Conservation (phyloP, 2,797 vertebrate species). For the Liasis olivaceus region DNA sequence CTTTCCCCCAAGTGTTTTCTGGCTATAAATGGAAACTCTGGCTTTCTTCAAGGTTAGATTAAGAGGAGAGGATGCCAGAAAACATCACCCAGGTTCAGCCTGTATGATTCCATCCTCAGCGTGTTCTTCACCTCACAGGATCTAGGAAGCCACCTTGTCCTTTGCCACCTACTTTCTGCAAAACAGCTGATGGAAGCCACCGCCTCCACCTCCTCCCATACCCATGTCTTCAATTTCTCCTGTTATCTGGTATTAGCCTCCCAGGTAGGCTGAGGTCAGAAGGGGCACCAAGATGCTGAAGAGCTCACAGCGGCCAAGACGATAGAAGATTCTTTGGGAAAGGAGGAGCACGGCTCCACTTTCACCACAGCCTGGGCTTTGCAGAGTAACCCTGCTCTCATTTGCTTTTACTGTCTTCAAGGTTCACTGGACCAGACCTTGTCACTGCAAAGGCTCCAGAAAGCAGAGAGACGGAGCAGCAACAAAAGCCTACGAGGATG, state of each 20-base stretch:
- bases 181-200: slow-evolving; percentile 27
- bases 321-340: background rate
- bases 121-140: background rate
- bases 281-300: rapidly evolving
- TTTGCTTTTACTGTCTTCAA: background rate
- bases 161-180: slow-evolving; percentile 1
- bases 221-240: slow-evolving; percentile 34
- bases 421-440: background rate
- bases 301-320: background rate
- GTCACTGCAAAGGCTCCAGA: background rate
- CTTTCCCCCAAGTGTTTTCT: background rate
- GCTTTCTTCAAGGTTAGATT: background rate
- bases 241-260: background rate
- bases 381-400: background rate
- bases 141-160: background rate
- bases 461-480: background rate
- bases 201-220: slow-evolving; percentile 16
- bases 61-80: background rate
- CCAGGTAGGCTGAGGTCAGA: background rate
- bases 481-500: background rate
- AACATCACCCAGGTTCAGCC: background rate
- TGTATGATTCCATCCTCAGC: background rate
- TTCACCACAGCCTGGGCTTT: rapidly evolving
- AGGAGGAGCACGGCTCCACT: background rate
- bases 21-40: too few relatives aligned